Conservation (phyloP, 2,797 vertebrate species). For the Mormyrus hasselquistii region DNA sequence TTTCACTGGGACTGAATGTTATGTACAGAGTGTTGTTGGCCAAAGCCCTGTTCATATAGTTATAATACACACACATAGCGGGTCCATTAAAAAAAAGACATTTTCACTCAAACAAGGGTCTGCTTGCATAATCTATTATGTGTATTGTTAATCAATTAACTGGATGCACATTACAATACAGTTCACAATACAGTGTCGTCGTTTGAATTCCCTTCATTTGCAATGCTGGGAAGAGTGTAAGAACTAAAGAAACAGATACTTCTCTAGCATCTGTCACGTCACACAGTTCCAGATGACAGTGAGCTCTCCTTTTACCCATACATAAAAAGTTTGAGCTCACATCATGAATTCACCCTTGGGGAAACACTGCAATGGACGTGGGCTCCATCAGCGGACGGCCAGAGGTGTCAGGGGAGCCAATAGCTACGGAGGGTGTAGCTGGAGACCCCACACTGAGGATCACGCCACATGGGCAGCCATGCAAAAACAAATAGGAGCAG, state of each 20-base stretch:
- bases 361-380: too few relatives aligned
- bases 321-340: neutral
- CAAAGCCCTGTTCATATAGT: neutral
- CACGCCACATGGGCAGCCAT: neutral
- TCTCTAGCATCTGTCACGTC: neutral
- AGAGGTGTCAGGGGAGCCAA: neutral
- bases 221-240: neutral
- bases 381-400: neutral
- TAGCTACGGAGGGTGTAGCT: neutral
- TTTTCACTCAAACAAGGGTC: neutral
- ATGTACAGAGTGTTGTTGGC: neutral
- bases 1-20: neutral
- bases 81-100: neutral
- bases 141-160: neutral
- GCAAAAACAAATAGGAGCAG: neutral
- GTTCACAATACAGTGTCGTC: neutral
- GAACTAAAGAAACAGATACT: neutral
- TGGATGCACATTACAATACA: neutral
- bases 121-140: neutral
- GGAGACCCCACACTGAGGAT: neutral
- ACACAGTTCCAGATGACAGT: neutral
- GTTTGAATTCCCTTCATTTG: neutral
- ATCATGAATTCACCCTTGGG: neutral
- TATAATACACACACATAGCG: neutral
- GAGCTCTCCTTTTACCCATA: neutral